A percentile compares a stretch with the other conserved stretches of the same genome.
phyloP scores from a whole-genome alignment of 1,140 invertebrate species.

The Manduca sexta region DNA sequence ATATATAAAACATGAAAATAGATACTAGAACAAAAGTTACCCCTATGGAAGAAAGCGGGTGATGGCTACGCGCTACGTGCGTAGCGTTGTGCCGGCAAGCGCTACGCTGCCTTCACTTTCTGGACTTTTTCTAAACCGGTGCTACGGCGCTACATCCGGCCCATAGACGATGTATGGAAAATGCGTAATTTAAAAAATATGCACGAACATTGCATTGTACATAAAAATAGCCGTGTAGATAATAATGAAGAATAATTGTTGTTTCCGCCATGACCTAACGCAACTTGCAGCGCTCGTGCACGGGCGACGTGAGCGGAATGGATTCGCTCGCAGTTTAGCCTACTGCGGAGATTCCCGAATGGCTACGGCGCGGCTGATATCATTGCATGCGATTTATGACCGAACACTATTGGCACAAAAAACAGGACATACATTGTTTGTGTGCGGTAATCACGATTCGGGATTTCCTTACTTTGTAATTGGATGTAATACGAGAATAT shows the following conservation, averaged over 20 bases:
- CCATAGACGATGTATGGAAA: too few species aligned
- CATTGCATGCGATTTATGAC: too few species aligned
- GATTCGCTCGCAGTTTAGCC: too few species aligned
- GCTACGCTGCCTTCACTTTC: slow-evolving; percentile 1
- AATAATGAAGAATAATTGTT: slow-evolving; percentile 1
- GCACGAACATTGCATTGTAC: not conserved
- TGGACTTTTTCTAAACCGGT: too few species aligned
- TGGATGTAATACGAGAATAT: too few species aligned
- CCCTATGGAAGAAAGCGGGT: not conserved
- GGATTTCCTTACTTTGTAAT: too few species aligned
- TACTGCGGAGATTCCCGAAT: too few species aligned
- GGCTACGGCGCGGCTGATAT: too few species aligned
- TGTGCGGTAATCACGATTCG: too few species aligned
- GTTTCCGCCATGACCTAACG: slow-evolving; percentile 15
- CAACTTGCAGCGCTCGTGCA: slow-evolving; percentile 8
- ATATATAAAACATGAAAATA: slow-evolving; percentile 7
- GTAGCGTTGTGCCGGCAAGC: slow-evolving; percentile 15
- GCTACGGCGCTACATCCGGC: too few species aligned
- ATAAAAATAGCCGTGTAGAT: not conserved
- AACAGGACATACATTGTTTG: too few species aligned
- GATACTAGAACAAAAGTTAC: not conserved
- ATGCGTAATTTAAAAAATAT: not conserved
- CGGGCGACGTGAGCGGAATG: slow-evolving; percentile 1
- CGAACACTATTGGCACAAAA: too few species aligned
- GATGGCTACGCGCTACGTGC: slow-evolving; percentile 22